Base-by-base conservation (phyloP, 2,113 vertebrate genomes). In the Solenodon paradoxus region DNA sequence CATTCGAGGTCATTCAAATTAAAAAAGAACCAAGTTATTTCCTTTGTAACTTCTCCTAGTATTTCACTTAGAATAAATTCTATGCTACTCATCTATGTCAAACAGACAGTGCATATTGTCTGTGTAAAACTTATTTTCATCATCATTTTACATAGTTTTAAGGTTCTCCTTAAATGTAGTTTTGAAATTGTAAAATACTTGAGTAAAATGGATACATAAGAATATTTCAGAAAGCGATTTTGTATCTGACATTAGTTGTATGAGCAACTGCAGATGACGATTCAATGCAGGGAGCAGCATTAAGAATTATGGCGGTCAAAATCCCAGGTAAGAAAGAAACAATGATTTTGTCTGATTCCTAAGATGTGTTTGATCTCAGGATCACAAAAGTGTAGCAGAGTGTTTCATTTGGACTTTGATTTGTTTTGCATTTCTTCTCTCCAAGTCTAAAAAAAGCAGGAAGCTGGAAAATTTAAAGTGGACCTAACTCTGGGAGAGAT, bases 21-120 rank as follows among this genome's bases (percentile, higher is more conserved):
- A n/a, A 84, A 51, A 77, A 93, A 95, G 6, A 32, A 12, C 28
- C 17, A 81, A 75, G 32, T 75, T 87, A 35, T 72, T 93, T 81
- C 35, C 38, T 79, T 80, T 61, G 17, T 88, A 92, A 79, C 19
- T 55, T 77, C 17, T 55, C 15, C n/a, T 5, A 35, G 10, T 57
- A 83, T 88, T 95, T 94, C 77, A 38, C 45, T 78, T 85, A 81
- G n/a, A 92, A 87, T 47, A 61, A 13, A 42, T 78, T 17, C 10
- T 28, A 32, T 19, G 15, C 2, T 32, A 20, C 35, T 78, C 47
- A 64, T 49, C 5, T 68, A 72, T 32, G 63, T 69, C 63, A 30
- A 85, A 1, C 45, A 95, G 11, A 49, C 9, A 71, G 9, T 61
- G 51, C 61, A 72, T 78, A 40, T 90, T 92, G 32, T 7, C 19